Evolutionary conservation across 1,140 invertebrate species (phyloP).

Genomic region (Bradysia coprophila): DNA sequence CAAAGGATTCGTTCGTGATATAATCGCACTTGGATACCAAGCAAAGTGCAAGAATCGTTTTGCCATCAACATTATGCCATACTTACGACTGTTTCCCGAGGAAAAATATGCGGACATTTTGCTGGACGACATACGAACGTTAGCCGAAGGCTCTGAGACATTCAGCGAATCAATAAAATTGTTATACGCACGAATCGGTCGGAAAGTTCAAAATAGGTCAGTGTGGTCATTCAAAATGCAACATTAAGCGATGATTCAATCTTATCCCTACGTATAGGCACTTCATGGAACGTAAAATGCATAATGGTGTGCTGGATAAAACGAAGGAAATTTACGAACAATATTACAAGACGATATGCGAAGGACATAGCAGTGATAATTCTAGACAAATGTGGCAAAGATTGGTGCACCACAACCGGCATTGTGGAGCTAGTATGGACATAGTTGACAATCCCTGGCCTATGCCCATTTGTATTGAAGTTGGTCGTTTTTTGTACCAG

Average conservation of each 20-base stretch:
- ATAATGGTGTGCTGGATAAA: slow-evolving; percentile 45
- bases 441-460: slow-evolving; percentile 44
- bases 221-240: too few species aligned
- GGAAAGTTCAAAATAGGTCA: slow-evolving; percentile 29
- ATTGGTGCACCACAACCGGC: slow-evolving; percentile 30
- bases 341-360: slow-evolving; percentile 50
- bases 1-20: slow-evolving; percentile 43
- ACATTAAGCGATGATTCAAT: too few species aligned
- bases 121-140: slow-evolving; percentile 41
- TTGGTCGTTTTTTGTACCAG: slow-evolving; percentile 73
- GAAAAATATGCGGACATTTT: slow-evolving; percentile 44
- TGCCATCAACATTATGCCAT: slow-evolving; percentile 43
- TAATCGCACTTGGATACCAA: slow-evolving; percentile 34
- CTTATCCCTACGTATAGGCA: too few species aligned
- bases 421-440: slow-evolving; percentile 38
- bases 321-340: slow-evolving; percentile 40
- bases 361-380: slow-evolving; percentile 30
- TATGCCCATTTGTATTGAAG: slow-evolving; percentile 28
- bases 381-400: slow-evolving; percentile 54
- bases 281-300: slow-evolving; percentile 41
- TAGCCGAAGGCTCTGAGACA: slow-evolving; percentile 56
- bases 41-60: slow-evolving; percentile 20
- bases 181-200: slow-evolving; percentile 47
- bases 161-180: slow-evolving; percentile 49
- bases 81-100: slow-evolving; percentile 42